Base-by-base conservation (phyloP, 2,797 vertebrate genomes). In the Xyrichtys novacula region DNA sequence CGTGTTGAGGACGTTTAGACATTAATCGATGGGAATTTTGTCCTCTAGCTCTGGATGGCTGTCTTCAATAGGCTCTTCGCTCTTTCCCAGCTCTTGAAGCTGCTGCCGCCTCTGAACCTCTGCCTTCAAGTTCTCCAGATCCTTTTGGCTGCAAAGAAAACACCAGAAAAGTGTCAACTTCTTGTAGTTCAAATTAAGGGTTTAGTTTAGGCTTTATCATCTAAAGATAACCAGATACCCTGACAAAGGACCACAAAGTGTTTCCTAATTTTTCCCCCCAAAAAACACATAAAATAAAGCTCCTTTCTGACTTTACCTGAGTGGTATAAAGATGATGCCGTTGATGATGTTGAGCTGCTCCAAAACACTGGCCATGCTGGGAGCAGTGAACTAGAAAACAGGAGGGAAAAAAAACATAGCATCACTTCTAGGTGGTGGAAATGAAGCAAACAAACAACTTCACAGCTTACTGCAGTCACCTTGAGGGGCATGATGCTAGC, bases 301-400 rank as follows among this genome's bases (percentile, higher is more conserved):
- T 46, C 3, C 5, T 48, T 31, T 50, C 11, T 47, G 34, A 8
- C 60, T 56, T 68, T 91, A 99, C 98, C 98, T 99, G 90, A 99
- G 96, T 34, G 98, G 98, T 94, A 99, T 99, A 92, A 99, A 99
- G 90, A 99, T 97, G 90, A 99, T 99, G 81, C 98, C 98, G 0
- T 99, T 99, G 92, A 99, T 99, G 71, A 99, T 95, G 54, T 99
- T 99, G 77, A 99, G 96, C 91, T 99, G 97, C 63, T 99, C 98
- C 89, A 99, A 87, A 77, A 99, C 95, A 57, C 96, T 98, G 84
- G 97, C 94, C 98, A 99, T 98, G 89, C 94, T 99, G 84, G 98
- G 98, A 77, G 98, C 97, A 32, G 97, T 98, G 94, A 99, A 98
- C 98, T 99, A 77, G 9, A 85, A 65, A 66, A 64, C 17, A 62